Evolutionary conservation across 2,888 invertebrate genomes (phyloP), one percentile per base, ranked within the genome.

Genomic region (Hydrotaea cyrtoneurina): DNA sequence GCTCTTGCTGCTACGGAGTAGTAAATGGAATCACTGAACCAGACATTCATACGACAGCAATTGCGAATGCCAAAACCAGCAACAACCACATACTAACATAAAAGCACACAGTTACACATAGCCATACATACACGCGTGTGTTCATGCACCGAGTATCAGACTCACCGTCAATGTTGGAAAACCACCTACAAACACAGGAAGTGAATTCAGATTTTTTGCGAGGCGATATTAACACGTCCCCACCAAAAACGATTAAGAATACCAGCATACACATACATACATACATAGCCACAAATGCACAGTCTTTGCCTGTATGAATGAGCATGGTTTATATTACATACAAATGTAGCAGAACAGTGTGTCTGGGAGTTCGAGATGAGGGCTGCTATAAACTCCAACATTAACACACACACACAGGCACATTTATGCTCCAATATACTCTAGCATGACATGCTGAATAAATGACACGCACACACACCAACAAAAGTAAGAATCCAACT

Each of bases 61-160:
- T 15, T 15, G 36, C 36, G 15, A 59, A 64, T 36, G 64, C 64
- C 64, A 64, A 36, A n/a, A 36, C 64, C 64, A 64, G 64, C 17
- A 36, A 64, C 36, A 10, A 31, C 17, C 36, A 36, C n/a, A n/a
- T n/a, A n/a, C n/a, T n/a, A n/a, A n/a, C n/a, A n/a, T n/a, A n/a
- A n/a, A n/a, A n/a, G n/a, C n/a, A n/a, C n/a, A n/a, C 36, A 36
- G 4, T 15, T 17, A 36, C 2, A 7, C 23, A 64, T 36, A 8
- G 2, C 2, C 64, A 64, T 31, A 2, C 11, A 59, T 13, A 15
- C 15, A 26, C 2, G 7, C 39, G 39, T 10, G 13, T 1, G 10
- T 15, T 15, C 15, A 26, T 23, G 26, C 39, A 8, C 2, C 39
- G 7, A 36, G 3, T n/a, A 36, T 2, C 31, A 36, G 15, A 2